These are phyloP conservation scores for Dasypolia templi DNA, from an alignment of 2,888 invertebrate genomes.

Conservation along the genomic window DNA sequence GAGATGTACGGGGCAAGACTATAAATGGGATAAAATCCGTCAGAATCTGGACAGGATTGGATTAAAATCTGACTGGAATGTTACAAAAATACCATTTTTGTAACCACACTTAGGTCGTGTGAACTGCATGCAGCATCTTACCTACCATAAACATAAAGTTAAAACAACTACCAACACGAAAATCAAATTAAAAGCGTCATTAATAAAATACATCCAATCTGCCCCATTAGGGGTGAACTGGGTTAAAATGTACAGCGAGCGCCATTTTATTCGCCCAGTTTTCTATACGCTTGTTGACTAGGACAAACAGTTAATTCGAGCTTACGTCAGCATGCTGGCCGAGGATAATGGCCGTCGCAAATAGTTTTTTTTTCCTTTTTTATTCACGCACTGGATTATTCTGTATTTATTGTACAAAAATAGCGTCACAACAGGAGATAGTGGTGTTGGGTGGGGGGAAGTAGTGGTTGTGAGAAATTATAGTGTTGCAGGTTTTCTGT, in stretches of 20 bases:
- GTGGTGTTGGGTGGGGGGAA: constrained; percentile 4
- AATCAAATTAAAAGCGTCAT: constrained; percentile 57
- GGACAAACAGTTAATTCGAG: constrained; percentile 73
- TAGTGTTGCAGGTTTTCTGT: not conserved
- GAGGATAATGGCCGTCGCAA: constrained; percentile 72
- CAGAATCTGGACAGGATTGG: fast-evolving
- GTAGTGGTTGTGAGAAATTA: not conserved
- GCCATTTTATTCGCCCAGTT: constrained; percentile 69
- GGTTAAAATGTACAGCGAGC: constrained; percentile 66
- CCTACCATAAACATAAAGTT: constrained; percentile 15
- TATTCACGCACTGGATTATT: constrained; percentile 61
- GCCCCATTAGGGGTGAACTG: constrained; percentile 61
- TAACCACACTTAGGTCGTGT: no score
- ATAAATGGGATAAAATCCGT: not conserved
- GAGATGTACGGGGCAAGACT: fast-evolving
- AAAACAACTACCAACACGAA: constrained; percentile 39
- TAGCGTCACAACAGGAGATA: constrained; percentile 31
- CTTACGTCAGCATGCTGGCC: constrained; percentile 74
- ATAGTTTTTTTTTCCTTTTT: constrained; percentile 68
- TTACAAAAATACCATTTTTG: not conserved
- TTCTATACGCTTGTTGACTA: constrained; percentile 71
- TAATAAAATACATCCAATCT: constrained; percentile 63
- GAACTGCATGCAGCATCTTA: constrained; percentile 15
- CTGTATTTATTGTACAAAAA: constrained; percentile 55
- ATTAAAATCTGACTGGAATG: not conserved